Percentiles rank a stretch among this genome's conserved stretches.
phyloP scores from a whole-genome alignment of 2,797 vertebrate species.

The Phylloscopus collybita region DNA sequence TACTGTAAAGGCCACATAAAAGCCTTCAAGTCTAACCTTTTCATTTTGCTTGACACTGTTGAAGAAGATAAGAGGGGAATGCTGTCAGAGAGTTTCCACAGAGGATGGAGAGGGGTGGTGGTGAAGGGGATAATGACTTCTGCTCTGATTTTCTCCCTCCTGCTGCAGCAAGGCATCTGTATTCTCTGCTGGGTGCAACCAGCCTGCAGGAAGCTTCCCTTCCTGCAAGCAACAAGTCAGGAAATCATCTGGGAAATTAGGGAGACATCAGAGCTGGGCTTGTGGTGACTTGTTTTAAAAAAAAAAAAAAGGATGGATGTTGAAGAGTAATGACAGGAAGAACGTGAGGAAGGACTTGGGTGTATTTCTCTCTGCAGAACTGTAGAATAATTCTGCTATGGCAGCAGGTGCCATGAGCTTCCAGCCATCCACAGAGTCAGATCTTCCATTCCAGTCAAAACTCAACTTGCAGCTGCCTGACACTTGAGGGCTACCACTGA shows the following conservation, averaged over 20 bases:
- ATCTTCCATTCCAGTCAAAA: not conserved
- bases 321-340: not conserved
- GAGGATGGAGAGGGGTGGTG: not conserved
- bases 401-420: not conserved
- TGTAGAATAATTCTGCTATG: not conserved
- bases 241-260: not conserved
- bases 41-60: slow-evolving; percentile 16
- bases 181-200: slow-evolving; percentile 11
- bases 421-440: not conserved
- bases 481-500: not conserved
- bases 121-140: not conserved
- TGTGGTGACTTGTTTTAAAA: not conserved
- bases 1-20: not conserved
- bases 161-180: not conserved
- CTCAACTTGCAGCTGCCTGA: not conserved
- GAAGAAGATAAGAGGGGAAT: not conserved
- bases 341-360: fast-evolving
- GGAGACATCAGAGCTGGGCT: not conserved
- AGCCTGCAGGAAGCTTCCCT: not conserved
- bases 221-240: not conserved
- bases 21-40: slow-evolving; percentile 49
- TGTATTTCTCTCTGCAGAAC: not conserved
- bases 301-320: not conserved
- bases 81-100: slow-evolving; percentile 1
- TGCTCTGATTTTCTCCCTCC: not conserved